Percentiles rank a stretch among this genome's conserved stretches.
Evolutionary conservation across 2,888 invertebrate species (phyloP).

Genomic region (Baccha elongata): DNA sequence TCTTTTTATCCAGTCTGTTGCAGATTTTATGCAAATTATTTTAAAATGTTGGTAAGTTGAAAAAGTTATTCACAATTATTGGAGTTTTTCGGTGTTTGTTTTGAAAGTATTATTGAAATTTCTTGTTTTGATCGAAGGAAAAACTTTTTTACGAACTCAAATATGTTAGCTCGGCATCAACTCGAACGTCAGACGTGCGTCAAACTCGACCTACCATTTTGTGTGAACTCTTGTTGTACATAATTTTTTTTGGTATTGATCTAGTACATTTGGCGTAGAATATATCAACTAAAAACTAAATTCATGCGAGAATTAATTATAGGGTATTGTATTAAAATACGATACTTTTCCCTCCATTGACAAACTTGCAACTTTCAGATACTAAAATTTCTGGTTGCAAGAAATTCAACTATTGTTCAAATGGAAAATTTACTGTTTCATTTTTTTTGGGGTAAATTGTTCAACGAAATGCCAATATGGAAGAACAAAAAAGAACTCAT

Average conservation of each 20-base stretch:
- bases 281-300: background rate
- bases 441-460: no score
- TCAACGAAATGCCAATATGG: no score
- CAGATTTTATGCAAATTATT: no score
- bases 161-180: conserved; percentile 75
- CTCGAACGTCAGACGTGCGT: conserved; percentile 77
- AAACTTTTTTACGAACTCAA: conserved; percentile 61
- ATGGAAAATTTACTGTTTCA: no score
- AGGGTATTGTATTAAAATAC: background rate
- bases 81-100: conserved; percentile 48
- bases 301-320: background rate
- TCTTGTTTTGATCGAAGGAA: conserved; percentile 38
- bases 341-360: no score
- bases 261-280: conserved; percentile 4
- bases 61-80: conserved; percentile 9
- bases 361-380: no score
- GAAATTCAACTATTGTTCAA: no score
- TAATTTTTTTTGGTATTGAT: conserved; percentile 44
- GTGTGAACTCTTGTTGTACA: conserved; percentile 73
- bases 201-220: conserved; percentile 76
- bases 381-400: no score
- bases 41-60: background rate
- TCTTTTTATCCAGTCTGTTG: conserved; percentile 12
- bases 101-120: conserved; percentile 47
- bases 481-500: no score